Evolutionary conservation across 2,797 vertebrate species (phyloP).

Genomic region (Astyanax mexicanus): DNA sequence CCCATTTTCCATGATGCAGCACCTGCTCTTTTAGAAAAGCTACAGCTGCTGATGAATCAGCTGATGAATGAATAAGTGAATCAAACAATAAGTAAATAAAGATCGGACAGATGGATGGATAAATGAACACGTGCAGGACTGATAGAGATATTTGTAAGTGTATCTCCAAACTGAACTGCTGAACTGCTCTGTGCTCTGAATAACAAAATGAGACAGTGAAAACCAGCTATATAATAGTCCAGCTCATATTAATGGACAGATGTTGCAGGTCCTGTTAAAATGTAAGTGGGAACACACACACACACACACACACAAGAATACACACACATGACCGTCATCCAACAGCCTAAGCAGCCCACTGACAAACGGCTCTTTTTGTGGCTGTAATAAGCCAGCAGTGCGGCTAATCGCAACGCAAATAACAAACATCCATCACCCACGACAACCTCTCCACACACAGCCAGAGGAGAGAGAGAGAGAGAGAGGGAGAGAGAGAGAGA

Average conservation of each 20-base stretch:
- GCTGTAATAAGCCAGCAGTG: constrained; percentile 18
- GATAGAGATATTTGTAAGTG: not conserved
- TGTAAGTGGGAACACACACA: not conserved
- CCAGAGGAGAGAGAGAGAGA: not conserved
- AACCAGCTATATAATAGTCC: not conserved
- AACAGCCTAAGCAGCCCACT: not conserved
- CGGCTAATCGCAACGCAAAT: constrained; percentile 31
- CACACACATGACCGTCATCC: not conserved
- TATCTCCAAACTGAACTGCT: not conserved
- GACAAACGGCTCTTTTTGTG: constrained; percentile 25
- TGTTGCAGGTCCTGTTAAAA: not conserved
- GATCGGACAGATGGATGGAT: not conserved
- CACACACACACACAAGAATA: not conserved
- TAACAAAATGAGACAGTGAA: not conserved
- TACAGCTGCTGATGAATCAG: not conserved
- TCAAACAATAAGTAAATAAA: not conserved
- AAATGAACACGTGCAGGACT: not conserved
- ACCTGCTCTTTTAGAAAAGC: not conserved
- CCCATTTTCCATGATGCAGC: too few relatives aligned
- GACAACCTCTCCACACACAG: not conserved
- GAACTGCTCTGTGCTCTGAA: not conserved
- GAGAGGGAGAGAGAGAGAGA: too few relatives aligned
- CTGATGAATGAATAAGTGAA: not conserved
- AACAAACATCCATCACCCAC: constrained; percentile 34
- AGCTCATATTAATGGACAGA: not conserved